These are phyloP conservation scores for Acrobasis suavella DNA, from an alignment of 2,888 invertebrate genomes.

Conservation along the genomic window DNA sequence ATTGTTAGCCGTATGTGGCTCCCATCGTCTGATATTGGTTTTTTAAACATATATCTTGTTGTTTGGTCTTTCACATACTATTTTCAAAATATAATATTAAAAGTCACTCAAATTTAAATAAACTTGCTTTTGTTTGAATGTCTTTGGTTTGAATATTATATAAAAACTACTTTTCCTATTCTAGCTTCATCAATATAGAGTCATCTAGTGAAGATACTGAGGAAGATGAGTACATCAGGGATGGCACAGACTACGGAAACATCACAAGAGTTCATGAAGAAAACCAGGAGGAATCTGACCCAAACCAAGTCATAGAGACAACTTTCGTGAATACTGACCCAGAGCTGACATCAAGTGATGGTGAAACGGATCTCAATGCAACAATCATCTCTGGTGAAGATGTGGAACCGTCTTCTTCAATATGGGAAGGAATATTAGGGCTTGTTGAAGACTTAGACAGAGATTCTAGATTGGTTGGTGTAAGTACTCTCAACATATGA, in stretches of 20 bases:
- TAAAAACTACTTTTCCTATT: slow-evolving; percentile 33
- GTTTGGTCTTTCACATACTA: no score
- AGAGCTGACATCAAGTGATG: slow-evolving; percentile 51
- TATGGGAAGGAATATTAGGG: slow-evolving; percentile 74
- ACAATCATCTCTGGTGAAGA: slow-evolving; percentile 65
- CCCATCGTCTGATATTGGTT: no score
- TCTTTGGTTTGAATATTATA: no score
- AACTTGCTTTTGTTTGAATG: no score
- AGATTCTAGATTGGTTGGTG: slow-evolving; percentile 60
- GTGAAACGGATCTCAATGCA: slow-evolving; percentile 65
- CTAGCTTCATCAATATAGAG: slow-evolving; percentile 86
- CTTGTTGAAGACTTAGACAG: slow-evolving; percentile 67
- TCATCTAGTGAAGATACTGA: slow-evolving; percentile 84
- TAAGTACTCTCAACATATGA: slow-evolving; percentile 45
- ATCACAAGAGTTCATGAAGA: slow-evolving; percentile 63
- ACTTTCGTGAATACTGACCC: slow-evolving; percentile 57
- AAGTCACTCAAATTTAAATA: no score
- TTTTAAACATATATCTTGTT: no score
- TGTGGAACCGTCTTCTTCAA: slow-evolving; percentile 58
- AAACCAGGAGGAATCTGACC: slow-evolving; percentile 41
- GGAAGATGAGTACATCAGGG: slow-evolving; percentile 72
- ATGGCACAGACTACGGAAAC: slow-evolving; percentile 75
- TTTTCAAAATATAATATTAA: no score
- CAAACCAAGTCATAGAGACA: slow-evolving; percentile 56
- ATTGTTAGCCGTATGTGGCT: no score